A percentile compares a stretch with the other conserved stretches of the same genome.
These are phyloP conservation scores for Silurus meridionalis DNA, from an alignment of 2,113 vertebrate genomes.

Conservation along the genomic window DNA sequence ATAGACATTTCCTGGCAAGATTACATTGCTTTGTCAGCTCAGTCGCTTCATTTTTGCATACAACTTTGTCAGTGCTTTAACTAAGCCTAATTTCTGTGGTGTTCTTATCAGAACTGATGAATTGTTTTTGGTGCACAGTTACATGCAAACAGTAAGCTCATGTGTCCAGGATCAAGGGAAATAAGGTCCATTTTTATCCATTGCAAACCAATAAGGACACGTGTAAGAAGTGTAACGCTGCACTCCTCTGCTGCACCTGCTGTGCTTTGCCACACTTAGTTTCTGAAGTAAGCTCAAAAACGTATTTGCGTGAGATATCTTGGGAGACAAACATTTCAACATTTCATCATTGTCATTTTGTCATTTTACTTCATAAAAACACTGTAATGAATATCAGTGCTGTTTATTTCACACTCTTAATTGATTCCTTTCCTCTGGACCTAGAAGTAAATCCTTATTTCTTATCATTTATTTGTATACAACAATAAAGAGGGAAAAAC, in stretches of 20 bases:
- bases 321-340: too few relatives aligned
- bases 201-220: slow-evolving; percentile 12
- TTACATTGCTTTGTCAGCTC: background rate
- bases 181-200: slow-evolving; percentile 20
- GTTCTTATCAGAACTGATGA: background rate
- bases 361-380: background rate
- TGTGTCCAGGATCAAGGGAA: background rate
- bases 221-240: background rate
- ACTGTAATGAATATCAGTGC: background rate
- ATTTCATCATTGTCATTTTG: background rate
- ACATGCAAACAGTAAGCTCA: background rate
- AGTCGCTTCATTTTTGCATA: background rate
- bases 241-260: background rate
- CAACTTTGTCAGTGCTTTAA: slow-evolving; percentile 3
- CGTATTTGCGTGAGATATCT: background rate
- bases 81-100: background rate
- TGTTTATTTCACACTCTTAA: background rate
- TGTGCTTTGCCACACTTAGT: background rate
- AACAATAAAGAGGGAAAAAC: background rate
- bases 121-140: background rate
- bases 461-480: background rate
- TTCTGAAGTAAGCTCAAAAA: background rate
- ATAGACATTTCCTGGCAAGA: background rate
- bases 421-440: background rate
- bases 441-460: background rate